phyloP scores from a whole-genome alignment of 1,140 invertebrate species.

The Dreissena rostriformis region DNA sequence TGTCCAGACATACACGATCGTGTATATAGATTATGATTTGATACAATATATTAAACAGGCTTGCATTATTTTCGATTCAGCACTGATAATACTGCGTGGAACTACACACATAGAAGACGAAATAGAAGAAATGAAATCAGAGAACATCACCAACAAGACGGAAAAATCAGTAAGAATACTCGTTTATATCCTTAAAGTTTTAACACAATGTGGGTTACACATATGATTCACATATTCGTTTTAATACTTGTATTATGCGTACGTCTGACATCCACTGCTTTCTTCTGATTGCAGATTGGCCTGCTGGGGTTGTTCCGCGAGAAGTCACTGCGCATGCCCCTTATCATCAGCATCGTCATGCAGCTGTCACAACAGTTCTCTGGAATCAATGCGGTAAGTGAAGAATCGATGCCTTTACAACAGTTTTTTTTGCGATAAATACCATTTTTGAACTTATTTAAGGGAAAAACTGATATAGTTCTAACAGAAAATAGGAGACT shows the following conservation, averaged over 20 bases:
- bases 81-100: constrained; percentile 83
- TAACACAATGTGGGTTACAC: not conserved
- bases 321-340: constrained; percentile 87
- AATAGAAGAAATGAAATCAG: constrained; percentile 91
- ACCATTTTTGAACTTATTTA: no score
- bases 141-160: constrained; percentile 10
- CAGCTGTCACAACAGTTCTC: constrained; percentile 95
- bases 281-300: constrained; percentile 60
- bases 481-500: no score
- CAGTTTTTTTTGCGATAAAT: no score
- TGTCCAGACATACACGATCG: no score
- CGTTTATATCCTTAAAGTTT: not conserved
- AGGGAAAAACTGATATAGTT: no score
- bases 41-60: not conserved
- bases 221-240: not conserved
- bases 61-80: constrained; percentile 53
- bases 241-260: not conserved
- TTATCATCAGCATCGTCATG: constrained; percentile 91
- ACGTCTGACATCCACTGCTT: not conserved
- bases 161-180: constrained; percentile 67
- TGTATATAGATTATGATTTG: not conserved
- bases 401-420: no score
- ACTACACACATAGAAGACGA: constrained; percentile 91
- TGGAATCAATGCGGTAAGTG: constrained; percentile 93
- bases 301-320: constrained; percentile 66